Conservation (phyloP, 2,797 vertebrate genomes). For the Crocodylus rhombifer region DNA sequence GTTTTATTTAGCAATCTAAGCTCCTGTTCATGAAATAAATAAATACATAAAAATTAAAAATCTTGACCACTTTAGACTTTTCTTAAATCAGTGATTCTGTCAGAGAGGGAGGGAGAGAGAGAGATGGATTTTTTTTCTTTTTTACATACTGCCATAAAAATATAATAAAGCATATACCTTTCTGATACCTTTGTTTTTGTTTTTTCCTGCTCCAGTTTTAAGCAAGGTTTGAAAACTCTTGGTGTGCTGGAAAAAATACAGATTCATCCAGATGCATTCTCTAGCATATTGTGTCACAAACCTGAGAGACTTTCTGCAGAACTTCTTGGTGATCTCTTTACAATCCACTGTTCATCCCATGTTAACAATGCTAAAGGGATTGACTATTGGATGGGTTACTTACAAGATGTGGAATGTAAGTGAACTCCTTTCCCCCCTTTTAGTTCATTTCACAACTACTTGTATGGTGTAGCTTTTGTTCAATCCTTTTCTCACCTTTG, state of each 20-base stretch:
- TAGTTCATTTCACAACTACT: neutral
- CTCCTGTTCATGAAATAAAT: neutral
- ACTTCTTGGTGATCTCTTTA: conserved; percentile 83
- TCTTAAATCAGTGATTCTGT: neutral
- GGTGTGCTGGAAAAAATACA: conserved; percentile 92
- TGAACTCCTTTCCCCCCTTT: neutral
- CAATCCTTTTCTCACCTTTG: neutral
- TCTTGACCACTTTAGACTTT: neutral
- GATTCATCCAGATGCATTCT: conserved; percentile 85
- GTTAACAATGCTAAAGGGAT: conserved; percentile 73
- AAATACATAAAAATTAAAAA: neutral
- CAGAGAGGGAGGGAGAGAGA: too few relatives aligned
- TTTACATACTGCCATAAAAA: too few relatives aligned
- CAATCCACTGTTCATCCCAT: conserved; percentile 76
- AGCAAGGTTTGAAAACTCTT: conserved; percentile 90
- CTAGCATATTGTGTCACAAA: conserved; percentile 84
- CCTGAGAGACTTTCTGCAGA: conserved; percentile 83
- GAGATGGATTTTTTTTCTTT: too few relatives aligned
- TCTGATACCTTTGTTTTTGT: neutral
- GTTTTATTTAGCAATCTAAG: neutral
- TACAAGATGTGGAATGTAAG: conserved; percentile 90
- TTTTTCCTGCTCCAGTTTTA: conserved; percentile 83
- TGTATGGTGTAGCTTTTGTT: neutral
- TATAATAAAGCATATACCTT: neutral
- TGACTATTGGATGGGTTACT: conserved; percentile 89